These are phyloP conservation scores for Mesorhabditis sp. DNA, from an alignment of 2,888 invertebrate species.

Conservation along the genomic window DNA sequence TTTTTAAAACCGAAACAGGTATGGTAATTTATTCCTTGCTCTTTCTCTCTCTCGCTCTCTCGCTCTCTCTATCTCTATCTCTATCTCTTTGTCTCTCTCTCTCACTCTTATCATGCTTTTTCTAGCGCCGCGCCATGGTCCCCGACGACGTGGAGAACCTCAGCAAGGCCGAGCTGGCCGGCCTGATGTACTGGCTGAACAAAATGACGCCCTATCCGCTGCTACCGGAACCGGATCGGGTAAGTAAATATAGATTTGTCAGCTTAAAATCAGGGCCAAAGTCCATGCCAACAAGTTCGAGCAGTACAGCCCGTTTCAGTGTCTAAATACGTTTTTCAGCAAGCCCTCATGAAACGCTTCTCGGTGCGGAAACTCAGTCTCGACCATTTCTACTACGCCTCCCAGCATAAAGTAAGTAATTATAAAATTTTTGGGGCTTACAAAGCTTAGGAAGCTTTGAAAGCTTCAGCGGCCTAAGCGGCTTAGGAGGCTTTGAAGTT, in stretches of 20 bases:
- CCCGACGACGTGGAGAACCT: constrained; percentile 46
- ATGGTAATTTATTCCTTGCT: background rate
- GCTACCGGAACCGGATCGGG: constrained; percentile 35
- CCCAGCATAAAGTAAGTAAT: constrained; percentile 36
- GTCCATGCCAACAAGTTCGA: background rate
- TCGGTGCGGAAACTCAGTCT: constrained; percentile 49
- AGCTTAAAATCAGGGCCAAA: background rate
- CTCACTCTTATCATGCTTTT: constrained; percentile 14
- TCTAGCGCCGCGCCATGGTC: constrained; percentile 35
- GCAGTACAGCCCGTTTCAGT: background rate
- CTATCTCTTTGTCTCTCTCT: background rate
- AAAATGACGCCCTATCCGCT: constrained; percentile 41
- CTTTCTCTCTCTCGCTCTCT: background rate
- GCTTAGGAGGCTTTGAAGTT: background rate
- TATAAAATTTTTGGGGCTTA: constrained; percentile 17
- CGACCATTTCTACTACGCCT: constrained; percentile 52
- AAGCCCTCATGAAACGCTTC: constrained; percentile 38
- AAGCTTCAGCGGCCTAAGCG: no score
- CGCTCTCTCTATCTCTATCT: no score
- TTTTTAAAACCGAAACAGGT: constrained; percentile 23
- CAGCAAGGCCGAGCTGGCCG: constrained; percentile 45
- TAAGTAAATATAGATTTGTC: constrained; percentile 7
- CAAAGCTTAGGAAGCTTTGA: background rate
- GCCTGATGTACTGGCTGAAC: constrained; percentile 53
- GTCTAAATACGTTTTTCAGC: constrained; percentile 11